These are phyloP conservation scores for Delphinapterus leucas DNA, from an alignment of 2,113 vertebrate genomes.

Conservation along the genomic window DNA sequence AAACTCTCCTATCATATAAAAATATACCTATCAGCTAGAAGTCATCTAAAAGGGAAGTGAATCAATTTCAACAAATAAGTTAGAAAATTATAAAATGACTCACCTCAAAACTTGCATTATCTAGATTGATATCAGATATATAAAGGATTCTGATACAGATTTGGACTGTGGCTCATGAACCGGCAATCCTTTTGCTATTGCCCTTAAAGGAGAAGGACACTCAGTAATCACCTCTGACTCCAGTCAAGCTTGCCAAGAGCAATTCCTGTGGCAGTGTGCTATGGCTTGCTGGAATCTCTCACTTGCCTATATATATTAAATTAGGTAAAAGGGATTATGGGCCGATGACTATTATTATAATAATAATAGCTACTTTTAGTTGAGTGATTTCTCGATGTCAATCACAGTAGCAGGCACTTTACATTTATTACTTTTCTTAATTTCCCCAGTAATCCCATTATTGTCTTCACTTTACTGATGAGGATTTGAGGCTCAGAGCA, in stretches of 20 bases:
- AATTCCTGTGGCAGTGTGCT: neutral
- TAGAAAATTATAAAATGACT: neutral
- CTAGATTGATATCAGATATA: neutral
- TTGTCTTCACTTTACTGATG: neutral
- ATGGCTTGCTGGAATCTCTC: neutral
- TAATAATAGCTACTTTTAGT: neutral
- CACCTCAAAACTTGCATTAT: neutral
- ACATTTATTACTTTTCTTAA: neutral
- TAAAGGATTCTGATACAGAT: neutral
- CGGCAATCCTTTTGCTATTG: neutral
- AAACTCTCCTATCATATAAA: neutral
- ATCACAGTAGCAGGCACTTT: neutral
- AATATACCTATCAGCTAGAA: neutral
- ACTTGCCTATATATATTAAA: neutral
- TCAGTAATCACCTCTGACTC: neutral
- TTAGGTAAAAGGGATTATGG: neutral
- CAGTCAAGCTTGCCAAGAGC: neutral
- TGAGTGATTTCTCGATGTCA: neutral
- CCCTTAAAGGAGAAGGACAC: constrained; percentile 9
- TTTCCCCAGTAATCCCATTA: neutral
- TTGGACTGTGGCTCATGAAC: neutral
- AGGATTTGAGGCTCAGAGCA: neutral
- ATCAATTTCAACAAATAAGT: neutral
- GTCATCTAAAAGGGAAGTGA: neutral
- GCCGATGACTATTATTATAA: neutral